Evolutionary conservation across 1,140 invertebrate species (phyloP), one percentile per base, ranked within the genome.

Genomic region (Drosophila takahashii): DNA sequence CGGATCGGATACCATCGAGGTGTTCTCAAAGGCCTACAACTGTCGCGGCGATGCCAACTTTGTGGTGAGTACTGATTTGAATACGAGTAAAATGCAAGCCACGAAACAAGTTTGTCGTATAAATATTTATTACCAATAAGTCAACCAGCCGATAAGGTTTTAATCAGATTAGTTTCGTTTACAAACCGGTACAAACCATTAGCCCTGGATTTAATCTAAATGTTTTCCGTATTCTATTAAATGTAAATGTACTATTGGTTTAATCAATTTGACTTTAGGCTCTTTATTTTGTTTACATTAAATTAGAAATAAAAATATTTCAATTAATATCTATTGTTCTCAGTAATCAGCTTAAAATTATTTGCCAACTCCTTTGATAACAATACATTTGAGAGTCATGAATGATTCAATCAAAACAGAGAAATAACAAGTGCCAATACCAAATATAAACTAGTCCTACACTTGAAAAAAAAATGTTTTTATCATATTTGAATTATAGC

Each of bases 41-140:
- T 92, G 91, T 41, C 90, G 91, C 5, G 90, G 79, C 5, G 91
- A 87, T 73, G 78, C 80, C 1, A 92, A 92, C 52, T 91, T 92
- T 80, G 84, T 92, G 69, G 87, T 92, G 62, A 81, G 90, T 59
- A 1, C 41, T 13, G 13, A 37, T 4, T 37, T 18, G 18, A 1
- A 1, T 11, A 11, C 2, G 18, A 4, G 9, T 18, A 9, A 11
- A 42, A 4, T 37, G 36, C 4, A 32, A n/a, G n/a, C n/a, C n/a
- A n/a, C n/a, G n/a, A n/a, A 32, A 6, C 32, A 44, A 26, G 34
- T 27, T 26, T n/a, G 18, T n/a, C 9, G 22, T 42, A 27, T 13
- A 13, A 0, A 6, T 27, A 16, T 13, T 50, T 60, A n/a, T 10
- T 9, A 9, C 15, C 15, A 34, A 32, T 26, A 36, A 0, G 13